A percentile compares a stretch with the other conserved stretches of the same genome.
phyloP scores from a whole-genome alignment of 2,797 vertebrate genomes.

The Ctenosaura bakeri region DNA sequence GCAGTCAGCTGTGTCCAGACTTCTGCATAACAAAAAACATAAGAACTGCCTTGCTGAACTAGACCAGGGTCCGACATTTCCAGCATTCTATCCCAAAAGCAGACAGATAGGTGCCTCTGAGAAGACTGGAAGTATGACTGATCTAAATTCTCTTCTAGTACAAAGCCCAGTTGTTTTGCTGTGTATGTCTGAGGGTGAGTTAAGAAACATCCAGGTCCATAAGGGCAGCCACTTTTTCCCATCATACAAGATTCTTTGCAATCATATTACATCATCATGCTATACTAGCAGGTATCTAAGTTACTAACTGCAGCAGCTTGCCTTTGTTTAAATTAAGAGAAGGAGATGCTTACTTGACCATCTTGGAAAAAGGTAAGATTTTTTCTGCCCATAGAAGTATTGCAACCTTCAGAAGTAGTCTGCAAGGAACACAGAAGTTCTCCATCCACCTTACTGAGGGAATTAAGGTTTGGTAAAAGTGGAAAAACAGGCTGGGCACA shows the following conservation, averaged over 20 bases:
- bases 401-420: not conserved
- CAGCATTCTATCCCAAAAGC: not conserved
- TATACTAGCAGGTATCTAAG: not conserved
- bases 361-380: not conserved
- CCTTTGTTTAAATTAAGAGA: not conserved
- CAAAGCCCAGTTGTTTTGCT: not conserved
- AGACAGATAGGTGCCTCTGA: not conserved
- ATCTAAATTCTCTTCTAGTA: not conserved
- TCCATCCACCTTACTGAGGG: not conserved
- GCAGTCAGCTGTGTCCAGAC: not conserved
- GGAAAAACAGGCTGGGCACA: not conserved
- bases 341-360: not conserved
- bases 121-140: not conserved
- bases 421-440: not conserved
- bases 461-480: not conserved
- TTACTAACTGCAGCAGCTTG: not conserved
- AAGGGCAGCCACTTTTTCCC: not conserved
- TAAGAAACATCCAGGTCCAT: not conserved
- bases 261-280: not conserved
- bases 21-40: not conserved
- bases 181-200: too few relatives aligned
- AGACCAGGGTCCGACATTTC: not conserved
- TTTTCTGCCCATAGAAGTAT: not conserved
- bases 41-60: not conserved
- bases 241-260: not conserved